These are phyloP conservation scores for Pseudonaja textilis DNA, from an alignment of 2,113 vertebrate genomes.

Conservation along the genomic window DNA sequence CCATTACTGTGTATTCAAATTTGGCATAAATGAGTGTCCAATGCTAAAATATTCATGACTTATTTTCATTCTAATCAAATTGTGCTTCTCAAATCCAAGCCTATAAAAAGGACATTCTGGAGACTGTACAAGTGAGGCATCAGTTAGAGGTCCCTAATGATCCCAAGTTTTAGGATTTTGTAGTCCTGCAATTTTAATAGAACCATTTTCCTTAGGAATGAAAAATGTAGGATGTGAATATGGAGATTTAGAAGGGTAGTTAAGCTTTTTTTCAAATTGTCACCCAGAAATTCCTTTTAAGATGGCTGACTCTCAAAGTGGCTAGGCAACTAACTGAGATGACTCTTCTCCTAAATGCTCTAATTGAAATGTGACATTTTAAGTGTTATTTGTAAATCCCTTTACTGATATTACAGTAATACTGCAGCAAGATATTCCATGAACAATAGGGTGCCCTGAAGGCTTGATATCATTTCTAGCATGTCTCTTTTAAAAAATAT, in stretches of 20 bases:
- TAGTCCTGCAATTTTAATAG: background rate
- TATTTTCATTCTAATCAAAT: background rate
- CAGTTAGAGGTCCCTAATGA: background rate
- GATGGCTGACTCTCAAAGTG: background rate
- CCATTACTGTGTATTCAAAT: background rate
- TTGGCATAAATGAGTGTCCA: background rate
- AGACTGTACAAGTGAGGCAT: background rate
- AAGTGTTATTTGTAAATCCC: background rate
- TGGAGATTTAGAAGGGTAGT: background rate
- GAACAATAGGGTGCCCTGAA: no score
- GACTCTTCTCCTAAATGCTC: background rate
- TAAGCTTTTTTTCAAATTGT: background rate
- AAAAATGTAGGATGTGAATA: background rate
- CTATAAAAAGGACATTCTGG: background rate
- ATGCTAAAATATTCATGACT: background rate
- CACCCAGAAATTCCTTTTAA: background rate
- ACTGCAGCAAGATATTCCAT: background rate
- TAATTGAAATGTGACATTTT: background rate
- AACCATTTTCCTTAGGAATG: background rate
- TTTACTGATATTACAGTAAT: background rate
- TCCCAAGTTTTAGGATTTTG: background rate
- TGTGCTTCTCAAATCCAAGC: background rate
- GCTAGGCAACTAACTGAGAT: background rate
- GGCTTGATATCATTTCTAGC: no score
- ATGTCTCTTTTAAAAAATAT: no score